These are phyloP conservation scores for Xenotilapia leptura DNA, from an alignment of 2,113 vertebrate genomes.

Conservation along the genomic window DNA sequence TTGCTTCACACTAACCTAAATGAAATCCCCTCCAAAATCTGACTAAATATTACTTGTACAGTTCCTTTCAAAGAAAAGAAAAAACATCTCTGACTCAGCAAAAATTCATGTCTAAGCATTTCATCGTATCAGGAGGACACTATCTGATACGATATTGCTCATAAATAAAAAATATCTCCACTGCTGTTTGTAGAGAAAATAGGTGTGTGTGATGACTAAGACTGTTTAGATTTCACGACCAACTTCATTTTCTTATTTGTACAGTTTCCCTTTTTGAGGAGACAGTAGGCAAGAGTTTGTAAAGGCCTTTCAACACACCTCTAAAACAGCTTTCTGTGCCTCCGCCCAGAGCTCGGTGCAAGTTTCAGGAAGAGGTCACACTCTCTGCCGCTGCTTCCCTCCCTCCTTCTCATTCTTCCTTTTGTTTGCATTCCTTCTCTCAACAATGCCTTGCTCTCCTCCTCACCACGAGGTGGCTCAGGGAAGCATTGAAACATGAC, in stretches of 20 bases:
- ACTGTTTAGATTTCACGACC: not conserved
- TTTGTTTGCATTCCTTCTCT: constrained; percentile 25
- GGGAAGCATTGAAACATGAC: constrained; percentile 47
- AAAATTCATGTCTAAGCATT: not conserved
- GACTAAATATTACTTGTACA: not conserved
- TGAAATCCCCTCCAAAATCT: not conserved
- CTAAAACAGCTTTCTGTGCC: not conserved
- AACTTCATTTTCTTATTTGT: not conserved
- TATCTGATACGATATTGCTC: not conserved
- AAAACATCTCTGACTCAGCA: not conserved
- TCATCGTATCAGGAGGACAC: not conserved
- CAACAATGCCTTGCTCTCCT: constrained; percentile 17
- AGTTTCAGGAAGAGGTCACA: not conserved
- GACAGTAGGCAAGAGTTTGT: not conserved
- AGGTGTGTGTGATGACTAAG: not conserved
- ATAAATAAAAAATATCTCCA: not conserved
- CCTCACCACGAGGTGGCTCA: not conserved
- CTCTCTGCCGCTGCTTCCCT: not conserved
- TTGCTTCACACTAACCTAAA: not conserved
- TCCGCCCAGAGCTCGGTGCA: not conserved
- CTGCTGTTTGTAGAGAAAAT: not conserved
- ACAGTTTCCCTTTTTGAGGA: not conserved
- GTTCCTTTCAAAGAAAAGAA: not conserved
- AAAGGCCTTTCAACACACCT: constrained; percentile 30
- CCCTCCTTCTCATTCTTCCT: not conserved